phyloP scores from a whole-genome alignment of 2,888 invertebrate species.

The Monochamus alternatus region DNA sequence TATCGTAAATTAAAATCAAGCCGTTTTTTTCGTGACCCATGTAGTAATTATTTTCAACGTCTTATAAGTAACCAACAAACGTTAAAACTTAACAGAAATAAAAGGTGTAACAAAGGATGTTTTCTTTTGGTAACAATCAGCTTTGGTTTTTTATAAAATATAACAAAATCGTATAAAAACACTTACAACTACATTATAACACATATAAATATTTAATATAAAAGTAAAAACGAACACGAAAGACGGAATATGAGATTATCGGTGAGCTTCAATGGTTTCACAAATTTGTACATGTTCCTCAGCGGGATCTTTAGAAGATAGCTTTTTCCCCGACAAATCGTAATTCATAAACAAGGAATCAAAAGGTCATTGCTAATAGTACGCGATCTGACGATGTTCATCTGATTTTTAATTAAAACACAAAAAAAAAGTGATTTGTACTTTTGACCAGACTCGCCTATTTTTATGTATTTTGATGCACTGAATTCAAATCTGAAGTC shows the following conservation, averaged over 20 bases:
- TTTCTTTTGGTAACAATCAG: constrained; percentile 26
- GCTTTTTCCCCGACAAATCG: too few species aligned
- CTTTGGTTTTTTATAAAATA: constrained; percentile 29
- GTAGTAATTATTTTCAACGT: constrained; percentile 7
- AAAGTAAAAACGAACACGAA: constrained; percentile 23
- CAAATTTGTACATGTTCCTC: constrained; percentile 25
- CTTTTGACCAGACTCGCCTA: too few species aligned
- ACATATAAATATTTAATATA: constrained; percentile 27
- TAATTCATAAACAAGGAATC: too few species aligned
- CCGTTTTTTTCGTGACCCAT: neutral
- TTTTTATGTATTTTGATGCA: too few species aligned
- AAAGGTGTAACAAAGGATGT: constrained; percentile 6
- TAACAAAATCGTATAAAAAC: constrained; percentile 20
- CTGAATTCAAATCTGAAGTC: too few species aligned
- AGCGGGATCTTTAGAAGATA: constrained; percentile 17
- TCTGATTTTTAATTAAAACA: too few species aligned
- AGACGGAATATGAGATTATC: constrained; percentile 26
- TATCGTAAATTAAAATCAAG: too few species aligned
- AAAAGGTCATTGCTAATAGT: too few species aligned
- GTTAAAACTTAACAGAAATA: constrained; percentile 22
- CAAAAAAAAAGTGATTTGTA: too few species aligned
- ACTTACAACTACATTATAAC: constrained; percentile 20
- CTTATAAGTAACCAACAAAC: constrained; percentile 21
- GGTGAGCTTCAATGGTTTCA: neutral
- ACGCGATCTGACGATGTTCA: too few species aligned